Evolutionary conservation across 2,797 vertebrate genomes (phyloP).

Genomic region (Sebastes glaucus): DNA sequence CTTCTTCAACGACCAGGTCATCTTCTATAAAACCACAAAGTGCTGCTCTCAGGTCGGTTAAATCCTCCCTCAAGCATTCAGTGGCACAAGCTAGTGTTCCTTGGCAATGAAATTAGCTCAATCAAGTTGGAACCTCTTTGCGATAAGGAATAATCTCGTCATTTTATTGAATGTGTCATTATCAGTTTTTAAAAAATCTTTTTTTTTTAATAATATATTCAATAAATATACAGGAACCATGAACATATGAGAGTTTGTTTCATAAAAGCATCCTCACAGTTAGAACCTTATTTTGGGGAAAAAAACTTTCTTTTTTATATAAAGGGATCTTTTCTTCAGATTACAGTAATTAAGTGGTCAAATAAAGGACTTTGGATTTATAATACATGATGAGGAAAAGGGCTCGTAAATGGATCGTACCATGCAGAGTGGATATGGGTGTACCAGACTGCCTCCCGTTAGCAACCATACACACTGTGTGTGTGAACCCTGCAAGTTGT

Average conservation of each 20-base stretch:
- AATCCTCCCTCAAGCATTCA: neutral
- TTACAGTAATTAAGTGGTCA: conserved; percentile 35
- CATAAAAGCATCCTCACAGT: conserved; percentile 55
- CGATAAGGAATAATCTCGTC: conserved; percentile 42
- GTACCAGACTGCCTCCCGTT: conserved; percentile 55
- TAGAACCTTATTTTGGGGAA: conserved; percentile 16
- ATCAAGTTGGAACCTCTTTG: conserved; percentile 18
- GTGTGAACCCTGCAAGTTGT: conserved; percentile 34
- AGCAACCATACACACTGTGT: conserved; percentile 36
- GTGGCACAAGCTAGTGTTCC: conserved; percentile 64
- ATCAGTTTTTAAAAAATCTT: conserved; percentile 42
- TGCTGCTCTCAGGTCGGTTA: conserved; percentile 17
- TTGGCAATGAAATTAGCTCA: conserved; percentile 26
- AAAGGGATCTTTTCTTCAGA: conserved; percentile 35
- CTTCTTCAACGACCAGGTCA: neutral
- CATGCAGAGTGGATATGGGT: conserved; percentile 32
- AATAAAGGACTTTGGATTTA: conserved; percentile 46
- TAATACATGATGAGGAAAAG: conserved; percentile 33
- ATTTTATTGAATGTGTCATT: conserved; percentile 68
- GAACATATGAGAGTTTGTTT: conserved; percentile 30
- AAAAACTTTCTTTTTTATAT: conserved; percentile 6
- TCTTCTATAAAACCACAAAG: neutral
- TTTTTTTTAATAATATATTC: conserved; percentile 69
- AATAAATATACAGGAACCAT: conserved; percentile 79
- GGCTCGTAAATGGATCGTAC: conserved; percentile 43